Conservation (phyloP, 2,888 invertebrate genomes). For the Prenolepis imparis region DNA sequence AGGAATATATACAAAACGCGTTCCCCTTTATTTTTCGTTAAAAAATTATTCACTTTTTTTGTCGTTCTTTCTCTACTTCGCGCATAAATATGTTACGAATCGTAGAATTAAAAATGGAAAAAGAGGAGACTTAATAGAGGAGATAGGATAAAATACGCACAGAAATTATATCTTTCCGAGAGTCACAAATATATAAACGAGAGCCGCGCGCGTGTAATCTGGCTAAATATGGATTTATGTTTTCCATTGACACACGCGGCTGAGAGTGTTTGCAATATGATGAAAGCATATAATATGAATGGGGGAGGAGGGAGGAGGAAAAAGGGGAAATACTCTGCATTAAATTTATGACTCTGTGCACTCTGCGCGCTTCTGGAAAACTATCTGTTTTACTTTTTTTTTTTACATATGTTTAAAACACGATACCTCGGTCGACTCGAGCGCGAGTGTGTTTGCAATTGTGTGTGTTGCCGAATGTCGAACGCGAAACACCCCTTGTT, state of each 20-base stretch:
- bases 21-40: background rate
- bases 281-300: slow-evolving; percentile 49
- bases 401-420: background rate
- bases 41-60: background rate
- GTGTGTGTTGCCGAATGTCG: background rate
- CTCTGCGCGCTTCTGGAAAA: background rate
- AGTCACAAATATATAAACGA: slow-evolving; percentile 59
- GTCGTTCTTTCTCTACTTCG: slow-evolving; percentile 3
- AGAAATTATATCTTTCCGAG: slow-evolving; percentile 59
- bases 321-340: slow-evolving; percentile 14
- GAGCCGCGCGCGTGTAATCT: slow-evolving; percentile 69
- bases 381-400: slow-evolving; percentile 6
- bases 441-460: background rate
- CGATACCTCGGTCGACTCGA: background rate
- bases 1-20: background rate
- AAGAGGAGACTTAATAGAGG: slow-evolving; percentile 17
- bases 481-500: background rate
- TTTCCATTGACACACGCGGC: slow-evolving; percentile 65
- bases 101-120: slow-evolving; percentile 59
- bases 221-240: slow-evolving; percentile 72
- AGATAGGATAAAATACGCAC: slow-evolving; percentile 28
- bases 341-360: slow-evolving; percentile 41
- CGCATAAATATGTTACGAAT: slow-evolving; percentile 31
- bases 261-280: slow-evolving; percentile 49
- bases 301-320: background rate